Percentiles rank a stretch among this genome's conserved stretches.
These are phyloP conservation scores for Agrochola lota DNA, from an alignment of 2,888 invertebrate species.

Conservation along the genomic window DNA sequence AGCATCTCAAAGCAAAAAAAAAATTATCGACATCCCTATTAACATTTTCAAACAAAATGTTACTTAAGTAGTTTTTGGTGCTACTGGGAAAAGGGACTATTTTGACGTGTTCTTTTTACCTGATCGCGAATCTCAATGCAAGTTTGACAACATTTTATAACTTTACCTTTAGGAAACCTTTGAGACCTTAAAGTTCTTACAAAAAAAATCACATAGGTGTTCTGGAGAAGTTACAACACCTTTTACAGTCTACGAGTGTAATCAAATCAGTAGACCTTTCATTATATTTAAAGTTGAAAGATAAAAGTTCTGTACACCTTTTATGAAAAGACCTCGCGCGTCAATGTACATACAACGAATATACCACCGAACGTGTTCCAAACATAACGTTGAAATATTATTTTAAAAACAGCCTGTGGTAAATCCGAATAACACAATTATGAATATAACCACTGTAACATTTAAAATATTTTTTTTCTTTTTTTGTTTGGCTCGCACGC, in stretches of 20 bases:
- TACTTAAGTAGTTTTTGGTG: neutral
- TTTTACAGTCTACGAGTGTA: constrained; percentile 1
- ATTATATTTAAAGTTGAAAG: constrained; percentile 28
- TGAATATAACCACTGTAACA: neutral
- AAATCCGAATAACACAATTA: neutral
- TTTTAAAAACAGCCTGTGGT: neutral
- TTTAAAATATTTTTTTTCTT: too few species aligned
- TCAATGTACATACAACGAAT: neutral
- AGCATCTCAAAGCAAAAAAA: too few species aligned
- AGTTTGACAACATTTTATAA: neutral
- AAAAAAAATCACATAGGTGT: neutral
- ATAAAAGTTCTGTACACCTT: constrained; percentile 5
- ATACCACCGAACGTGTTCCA: neutral
- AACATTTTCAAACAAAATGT: neutral
- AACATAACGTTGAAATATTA: neutral
- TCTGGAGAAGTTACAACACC: neutral
- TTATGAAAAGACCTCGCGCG: neutral
- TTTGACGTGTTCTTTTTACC: neutral
- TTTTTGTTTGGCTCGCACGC: too few species aligned
- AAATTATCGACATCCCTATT: too few species aligned
- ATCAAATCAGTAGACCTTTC: constrained; percentile 26
- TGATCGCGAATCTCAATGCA: too few species aligned
- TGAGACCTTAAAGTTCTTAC: neutral
- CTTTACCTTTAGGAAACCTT: neutral
- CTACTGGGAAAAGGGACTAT: neutral